Evolutionary conservation across 2,888 invertebrate genomes (phyloP), one percentile per base, ranked within the genome.

Genomic region (Orchesellides sinensis): DNA sequence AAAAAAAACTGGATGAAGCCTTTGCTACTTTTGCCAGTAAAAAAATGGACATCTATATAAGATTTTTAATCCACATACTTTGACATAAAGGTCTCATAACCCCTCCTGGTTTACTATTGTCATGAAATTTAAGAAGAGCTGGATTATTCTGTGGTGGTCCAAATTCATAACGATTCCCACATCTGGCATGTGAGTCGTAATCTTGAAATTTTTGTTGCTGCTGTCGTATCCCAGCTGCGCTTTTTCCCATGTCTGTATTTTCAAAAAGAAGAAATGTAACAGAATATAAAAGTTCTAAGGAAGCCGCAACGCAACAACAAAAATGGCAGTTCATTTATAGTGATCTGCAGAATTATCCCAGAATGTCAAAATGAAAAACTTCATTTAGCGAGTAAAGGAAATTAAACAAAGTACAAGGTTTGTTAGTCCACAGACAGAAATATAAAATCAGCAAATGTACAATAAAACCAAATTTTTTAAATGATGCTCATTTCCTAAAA

Each of bases 141-240:
- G 73, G 61, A 65, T 52, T 72, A 45, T 35, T 56, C 27, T 66
- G 78, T 49, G 84, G 75, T 40, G 84, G 85, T 40, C 74, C 84
- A 77, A 87, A 84, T 59, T 87, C 87, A 65, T 87, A 87, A 47
- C 86, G 85, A 82, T 87, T 87, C 47, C 83, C 84, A 80, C 84
- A 83, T 61, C 85, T 73, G 69, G 81, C 75, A 56, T 84, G 85
- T 49, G 87, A 81, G 66, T 87, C 87, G 75, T 84, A 85, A 74
- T 87, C 87, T 79, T 80, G 83, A 69, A 83, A 85, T 80, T 87
- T 87, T 29, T 75, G 78, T 52, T 83, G 74, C 35, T 73, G 70
- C 66, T 75, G 70, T 52, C 77, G 79, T 54, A 69, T 54, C 40
- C 59, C 82, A 66, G 73, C 72, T 72, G 78, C 35, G 77, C 54